Evolutionary conservation across 2,797 vertebrate genomes (phyloP).

Genomic region (Aldrovandia affinis): DNA sequence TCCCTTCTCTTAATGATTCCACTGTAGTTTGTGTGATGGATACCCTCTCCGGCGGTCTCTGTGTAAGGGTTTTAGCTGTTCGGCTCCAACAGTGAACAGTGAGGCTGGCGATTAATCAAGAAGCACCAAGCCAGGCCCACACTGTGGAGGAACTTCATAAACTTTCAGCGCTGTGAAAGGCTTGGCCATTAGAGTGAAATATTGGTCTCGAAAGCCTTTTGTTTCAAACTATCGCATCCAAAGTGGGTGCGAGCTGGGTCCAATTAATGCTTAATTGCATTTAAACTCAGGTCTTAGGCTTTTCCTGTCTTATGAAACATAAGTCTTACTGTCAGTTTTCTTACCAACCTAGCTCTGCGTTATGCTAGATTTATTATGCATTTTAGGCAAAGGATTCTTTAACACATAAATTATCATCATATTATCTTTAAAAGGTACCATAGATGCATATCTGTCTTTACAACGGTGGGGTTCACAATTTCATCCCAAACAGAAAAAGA

Average conservation of each 20-base stretch:
- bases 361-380: neutral
- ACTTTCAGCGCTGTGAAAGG: neutral
- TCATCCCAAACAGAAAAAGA: neutral
- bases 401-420: conserved; percentile 1
- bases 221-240: neutral
- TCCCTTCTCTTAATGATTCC: neutral
- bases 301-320: neutral
- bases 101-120: conserved; percentile 9
- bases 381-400: neutral
- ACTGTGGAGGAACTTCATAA: neutral
- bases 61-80: conserved; percentile 18
- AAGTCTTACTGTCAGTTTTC: neutral
- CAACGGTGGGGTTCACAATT: neutral
- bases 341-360: neutral
- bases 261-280: neutral
- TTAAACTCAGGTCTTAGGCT: neutral
- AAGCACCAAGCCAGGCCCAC: neutral
- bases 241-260: neutral
- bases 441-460: neutral
- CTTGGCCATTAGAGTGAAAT: neutral
- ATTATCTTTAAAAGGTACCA: neutral
- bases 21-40: conserved; percentile 12
- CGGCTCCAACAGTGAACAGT: neutral
- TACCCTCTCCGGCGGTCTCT: neutral
- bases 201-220: neutral